Evolutionary conservation across 1,140 invertebrate species (phyloP).

Genomic region (Penaeus indicus): DNA sequence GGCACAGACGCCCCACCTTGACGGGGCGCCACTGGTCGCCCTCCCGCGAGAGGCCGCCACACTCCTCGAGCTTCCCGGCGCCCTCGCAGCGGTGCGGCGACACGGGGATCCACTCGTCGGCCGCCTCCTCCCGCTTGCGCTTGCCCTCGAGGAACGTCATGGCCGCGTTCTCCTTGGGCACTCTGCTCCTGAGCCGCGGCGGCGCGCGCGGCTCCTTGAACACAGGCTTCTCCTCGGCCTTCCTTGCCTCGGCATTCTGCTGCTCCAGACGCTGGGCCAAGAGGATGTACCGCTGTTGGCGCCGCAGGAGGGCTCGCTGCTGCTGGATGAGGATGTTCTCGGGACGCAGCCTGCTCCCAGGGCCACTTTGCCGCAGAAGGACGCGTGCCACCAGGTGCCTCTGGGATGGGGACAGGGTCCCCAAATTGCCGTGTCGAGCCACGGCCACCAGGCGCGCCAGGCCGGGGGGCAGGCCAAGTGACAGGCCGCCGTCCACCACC

Average conservation of each 20-base stretch:
- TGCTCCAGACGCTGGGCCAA: no score
- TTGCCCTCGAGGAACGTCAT: neutral
- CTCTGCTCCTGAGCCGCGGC: neutral
- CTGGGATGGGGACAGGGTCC: neutral
- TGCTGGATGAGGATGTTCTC: neutral
- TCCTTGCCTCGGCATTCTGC: no score
- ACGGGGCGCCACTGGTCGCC: slow-evolving; percentile 11
- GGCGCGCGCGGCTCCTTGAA: neutral
- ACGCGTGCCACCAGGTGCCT: slow-evolving; percentile 20
- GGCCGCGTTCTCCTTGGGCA: neutral
- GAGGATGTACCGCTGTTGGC: neutral
- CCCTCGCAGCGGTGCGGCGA: neutral
- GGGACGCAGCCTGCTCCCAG: no score
- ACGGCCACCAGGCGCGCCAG: neutral
- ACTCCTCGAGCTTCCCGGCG: neutral
- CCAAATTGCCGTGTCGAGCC: neutral
- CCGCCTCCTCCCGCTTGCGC: neutral
- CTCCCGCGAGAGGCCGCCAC: neutral
- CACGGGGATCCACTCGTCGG: neutral
- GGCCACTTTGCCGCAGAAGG: neutral
- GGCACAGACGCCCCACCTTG: slow-evolving; percentile 8
- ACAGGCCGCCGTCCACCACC: neutral
- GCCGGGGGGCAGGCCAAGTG: neutral
- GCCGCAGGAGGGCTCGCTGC: neutral
- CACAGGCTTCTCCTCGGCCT: no score